Evolutionary conservation across 2,113 vertebrate species (phyloP), one percentile per base, ranked within the genome.

Genomic region (Psophia crepitans): DNA sequence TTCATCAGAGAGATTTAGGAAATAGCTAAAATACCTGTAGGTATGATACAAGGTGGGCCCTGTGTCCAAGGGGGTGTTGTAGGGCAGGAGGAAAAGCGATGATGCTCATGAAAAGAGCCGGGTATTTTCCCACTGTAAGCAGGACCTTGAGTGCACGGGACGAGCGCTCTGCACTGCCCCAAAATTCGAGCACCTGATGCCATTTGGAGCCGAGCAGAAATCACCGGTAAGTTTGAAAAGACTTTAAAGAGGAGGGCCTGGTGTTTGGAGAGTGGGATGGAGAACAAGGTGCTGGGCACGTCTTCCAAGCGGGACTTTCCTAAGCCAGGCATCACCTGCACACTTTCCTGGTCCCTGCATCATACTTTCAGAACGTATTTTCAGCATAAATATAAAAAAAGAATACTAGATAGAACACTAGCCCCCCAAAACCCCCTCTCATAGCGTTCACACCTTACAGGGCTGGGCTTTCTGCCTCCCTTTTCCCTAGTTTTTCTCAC

Each of bases 31-130:
- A 68, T 8, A 46, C 6, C 41, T 8, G 41, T 4, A 32, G 78
- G 18, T 70, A 23, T 37, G 51, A 24, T 8, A 9, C 19, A 30
- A 27, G 58, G 44, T 3, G 60, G 65, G 26, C 23, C 5, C 46
- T 6, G 19, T 1, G 0, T 12, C 48, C 17, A 4, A 20, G 43
- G 46, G 43, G 39, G 35, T 2, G 1, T 8, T 1, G 26, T 7
- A 43, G 49, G 57, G 77, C 13, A 7, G 30, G 20, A 61, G 58
- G 46, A 11, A 27, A 53, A 28, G 51, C 9, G 51, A 53, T 53
- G 51, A 7, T 2, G 28, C 61, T 37, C 14, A 0, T 6, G 43
- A 9, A 7, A 87, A 26, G 69, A 39, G 53, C 28, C 13, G 60
- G 33, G n/a, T n/a, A n/a, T n/a, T n/a, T n/a, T 37, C 43, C 61